These are phyloP conservation scores for Cryptotermes secundus DNA, from an alignment of 1,140 invertebrate species.

Conservation along the genomic window DNA sequence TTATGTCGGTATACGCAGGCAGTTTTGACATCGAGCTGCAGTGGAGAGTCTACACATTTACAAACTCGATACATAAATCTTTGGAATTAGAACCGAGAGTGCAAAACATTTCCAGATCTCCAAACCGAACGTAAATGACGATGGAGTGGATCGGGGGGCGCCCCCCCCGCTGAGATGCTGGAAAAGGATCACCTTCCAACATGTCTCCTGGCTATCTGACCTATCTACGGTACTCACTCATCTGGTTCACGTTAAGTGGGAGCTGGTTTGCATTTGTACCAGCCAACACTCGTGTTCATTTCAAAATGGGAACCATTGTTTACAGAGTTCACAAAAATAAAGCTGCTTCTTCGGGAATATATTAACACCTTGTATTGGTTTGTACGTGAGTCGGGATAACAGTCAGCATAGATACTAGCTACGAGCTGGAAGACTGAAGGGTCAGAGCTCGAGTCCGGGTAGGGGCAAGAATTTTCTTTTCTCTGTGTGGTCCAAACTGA, in stretches of 20 bases:
- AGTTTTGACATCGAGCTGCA: not conserved
- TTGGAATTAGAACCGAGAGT: not conserved
- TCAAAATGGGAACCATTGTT: not conserved
- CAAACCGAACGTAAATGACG: not conserved
- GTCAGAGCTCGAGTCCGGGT: no score
- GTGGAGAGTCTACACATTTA: not conserved
- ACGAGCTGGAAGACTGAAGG: no score
- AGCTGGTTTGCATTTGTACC: not conserved
- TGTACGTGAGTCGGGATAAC: no score
- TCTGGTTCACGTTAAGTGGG: not conserved
- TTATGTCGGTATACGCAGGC: not conserved
- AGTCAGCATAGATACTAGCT: no score
- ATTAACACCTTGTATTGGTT: no score
- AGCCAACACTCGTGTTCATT: not conserved
- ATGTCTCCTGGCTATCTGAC: not conserved
- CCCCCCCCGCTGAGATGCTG: not conserved
- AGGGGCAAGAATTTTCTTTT: no score
- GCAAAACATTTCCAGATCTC: not conserved
- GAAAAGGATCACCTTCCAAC: slow-evolving; percentile 4
- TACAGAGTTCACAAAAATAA: no score
- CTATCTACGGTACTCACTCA: not conserved
- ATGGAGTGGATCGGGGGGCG: not conserved
- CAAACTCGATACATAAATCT: not conserved
- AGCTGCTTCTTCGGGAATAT: no score
- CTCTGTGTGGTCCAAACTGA: no score